Evolutionary conservation across 53 echinoderm and acorn worm species (phyloP).

Genomic region (Paracentrotus lividus): DNA sequence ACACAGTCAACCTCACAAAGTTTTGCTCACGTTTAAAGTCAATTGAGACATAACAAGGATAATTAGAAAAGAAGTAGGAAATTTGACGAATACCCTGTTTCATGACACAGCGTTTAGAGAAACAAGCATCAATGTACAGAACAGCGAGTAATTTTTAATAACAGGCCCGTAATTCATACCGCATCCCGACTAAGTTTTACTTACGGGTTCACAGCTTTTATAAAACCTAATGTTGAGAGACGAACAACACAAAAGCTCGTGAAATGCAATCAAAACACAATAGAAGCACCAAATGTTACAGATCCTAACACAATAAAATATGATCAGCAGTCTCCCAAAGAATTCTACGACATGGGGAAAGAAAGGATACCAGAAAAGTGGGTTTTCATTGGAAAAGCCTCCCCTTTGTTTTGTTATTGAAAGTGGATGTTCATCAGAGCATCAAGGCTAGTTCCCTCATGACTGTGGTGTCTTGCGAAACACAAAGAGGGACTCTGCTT

Average conservation of each 20-base stretch:
- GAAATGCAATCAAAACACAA: slow-evolving; percentile 4
- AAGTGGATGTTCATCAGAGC: not conserved
- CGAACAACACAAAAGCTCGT: not conserved
- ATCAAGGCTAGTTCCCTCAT: not conserved
- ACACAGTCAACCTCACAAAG: not conserved
- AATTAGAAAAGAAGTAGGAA: not conserved
- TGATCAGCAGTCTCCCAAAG: not conserved
- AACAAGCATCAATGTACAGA: not conserved
- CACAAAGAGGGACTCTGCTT: no score
- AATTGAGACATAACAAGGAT: not conserved
- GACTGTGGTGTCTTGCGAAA: not conserved
- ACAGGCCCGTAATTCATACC: not conserved
- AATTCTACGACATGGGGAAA: not conserved
- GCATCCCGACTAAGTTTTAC: not conserved
- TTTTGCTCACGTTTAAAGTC: not conserved
- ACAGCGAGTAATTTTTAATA: not conserved
- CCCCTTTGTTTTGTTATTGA: not conserved
- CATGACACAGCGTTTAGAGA: not conserved
- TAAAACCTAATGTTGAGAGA: not conserved
- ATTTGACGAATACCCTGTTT: not conserved
- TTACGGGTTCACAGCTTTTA: not conserved
- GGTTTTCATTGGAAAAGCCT: not conserved
- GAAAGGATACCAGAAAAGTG: not conserved
- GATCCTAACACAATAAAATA: not conserved
- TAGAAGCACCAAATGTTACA: not conserved